phyloP scores from a whole-genome alignment of 2,113 vertebrate species.

The Phrynocephalus versicolor region DNA sequence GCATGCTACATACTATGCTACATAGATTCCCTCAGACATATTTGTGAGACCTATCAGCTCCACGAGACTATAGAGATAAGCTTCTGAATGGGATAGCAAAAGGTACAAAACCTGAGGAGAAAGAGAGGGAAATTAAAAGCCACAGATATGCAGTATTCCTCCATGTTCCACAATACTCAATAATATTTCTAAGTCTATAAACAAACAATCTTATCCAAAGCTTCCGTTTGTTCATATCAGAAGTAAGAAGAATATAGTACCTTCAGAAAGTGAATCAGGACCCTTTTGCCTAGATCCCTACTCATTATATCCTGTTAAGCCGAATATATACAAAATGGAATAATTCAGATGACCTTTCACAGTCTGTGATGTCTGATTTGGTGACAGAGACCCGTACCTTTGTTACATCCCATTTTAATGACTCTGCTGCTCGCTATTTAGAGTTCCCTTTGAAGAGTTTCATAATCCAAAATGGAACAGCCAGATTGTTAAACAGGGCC shows the following conservation, averaged over 20 bases:
- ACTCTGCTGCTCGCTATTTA: too few species aligned
- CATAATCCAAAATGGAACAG: too few species aligned
- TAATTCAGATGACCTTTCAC: background rate
- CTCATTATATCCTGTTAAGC: too few species aligned
- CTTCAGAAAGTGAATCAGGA: background rate
- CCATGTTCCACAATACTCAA: background rate
- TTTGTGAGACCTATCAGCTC: background rate
- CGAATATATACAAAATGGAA: background rate
- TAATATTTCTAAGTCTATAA: background rate
- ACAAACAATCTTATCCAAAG: background rate
- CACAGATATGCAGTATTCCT: background rate
- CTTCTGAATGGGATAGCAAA: background rate
- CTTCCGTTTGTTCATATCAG: background rate
- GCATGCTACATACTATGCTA: too few species aligned
- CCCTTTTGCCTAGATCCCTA: background rate
- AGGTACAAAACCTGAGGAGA: background rate
- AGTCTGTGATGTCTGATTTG: background rate
- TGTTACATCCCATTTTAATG: too few species aligned
- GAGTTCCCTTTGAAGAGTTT: too few species aligned
- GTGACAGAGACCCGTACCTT: too few species aligned
- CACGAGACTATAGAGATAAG: background rate
- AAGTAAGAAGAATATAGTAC: background rate
- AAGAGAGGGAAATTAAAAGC: background rate
- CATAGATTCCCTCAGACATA: background rate
- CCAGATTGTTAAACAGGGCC: too few species aligned